Evolutionary conservation across 2,888 invertebrate genomes (phyloP).

Genomic region (Spisula subtruncata): DNA sequence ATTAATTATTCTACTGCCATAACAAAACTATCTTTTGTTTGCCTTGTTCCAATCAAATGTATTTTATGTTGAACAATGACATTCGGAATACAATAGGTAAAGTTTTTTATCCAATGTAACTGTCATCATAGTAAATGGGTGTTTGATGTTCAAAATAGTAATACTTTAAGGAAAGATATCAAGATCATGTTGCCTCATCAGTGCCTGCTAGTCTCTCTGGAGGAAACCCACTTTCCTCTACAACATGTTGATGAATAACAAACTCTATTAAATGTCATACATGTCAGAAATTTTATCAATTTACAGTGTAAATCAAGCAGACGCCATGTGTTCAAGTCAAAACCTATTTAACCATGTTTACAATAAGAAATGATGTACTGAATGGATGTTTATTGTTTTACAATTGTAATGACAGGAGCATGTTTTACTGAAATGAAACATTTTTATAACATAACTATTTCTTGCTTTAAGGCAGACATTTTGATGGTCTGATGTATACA

Average conservation of each 20-base stretch:
- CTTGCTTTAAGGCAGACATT: background rate
- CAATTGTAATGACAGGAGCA: background rate
- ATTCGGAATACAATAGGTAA: conserved; percentile 27
- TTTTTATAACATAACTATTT: no score
- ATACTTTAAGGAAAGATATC: background rate
- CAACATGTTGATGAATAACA: background rate
- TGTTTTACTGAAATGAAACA: background rate
- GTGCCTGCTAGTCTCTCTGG: background rate
- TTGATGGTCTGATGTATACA: background rate
- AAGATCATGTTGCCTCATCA: background rate
- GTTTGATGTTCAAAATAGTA: background rate
- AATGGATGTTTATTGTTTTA: conserved; percentile 25
- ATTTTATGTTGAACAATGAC: conserved; percentile 32
- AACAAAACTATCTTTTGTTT: conserved; percentile 43
- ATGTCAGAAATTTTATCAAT: conserved; percentile 23
- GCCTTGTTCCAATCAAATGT: conserved; percentile 30
- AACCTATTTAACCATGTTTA: conserved; percentile 10
- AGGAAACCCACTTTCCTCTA: background rate
- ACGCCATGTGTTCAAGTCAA: conserved; percentile 31
- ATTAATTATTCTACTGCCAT: conserved; percentile 3
- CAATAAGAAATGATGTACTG: conserved; percentile 2
- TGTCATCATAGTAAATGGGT: background rate
- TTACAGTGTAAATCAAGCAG: background rate
- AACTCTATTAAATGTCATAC: conserved; percentile 27
- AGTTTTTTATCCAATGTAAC: background rate